Conservation (phyloP, 1,140 invertebrate species). For the Drosophila cardini region DNA sequence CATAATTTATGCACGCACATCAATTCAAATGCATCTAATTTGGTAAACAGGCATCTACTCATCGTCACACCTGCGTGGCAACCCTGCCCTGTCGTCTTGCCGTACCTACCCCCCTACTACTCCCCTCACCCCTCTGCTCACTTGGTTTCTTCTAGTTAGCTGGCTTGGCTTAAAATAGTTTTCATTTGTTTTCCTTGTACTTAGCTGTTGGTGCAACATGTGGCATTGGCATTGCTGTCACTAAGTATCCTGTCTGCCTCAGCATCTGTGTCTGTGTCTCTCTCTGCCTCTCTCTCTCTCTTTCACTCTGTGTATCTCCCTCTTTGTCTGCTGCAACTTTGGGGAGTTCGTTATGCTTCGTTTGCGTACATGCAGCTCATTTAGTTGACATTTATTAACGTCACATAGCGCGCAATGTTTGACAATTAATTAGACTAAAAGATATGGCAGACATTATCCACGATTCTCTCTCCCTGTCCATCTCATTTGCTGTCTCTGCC, state of each 20-base stretch:
- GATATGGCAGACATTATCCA: conserved; percentile 53
- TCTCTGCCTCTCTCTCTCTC: neutral
- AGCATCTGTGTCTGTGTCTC: conserved; percentile 41
- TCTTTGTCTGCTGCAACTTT: conserved; percentile 15
- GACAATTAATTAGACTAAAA: conserved; percentile 76
- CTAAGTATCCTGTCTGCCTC: conserved; percentile 72
- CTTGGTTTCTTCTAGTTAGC: conserved; percentile 18
- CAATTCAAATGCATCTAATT: conserved; percentile 81
- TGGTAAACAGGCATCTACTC: conserved; percentile 68
- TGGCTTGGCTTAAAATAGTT: conserved; percentile 75
- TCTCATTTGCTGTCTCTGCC: neutral
- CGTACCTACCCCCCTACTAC: neutral
- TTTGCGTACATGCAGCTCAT: conserved; percentile 76
- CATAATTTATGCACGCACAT: conserved; percentile 82
- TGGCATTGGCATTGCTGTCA: conserved; percentile 73
- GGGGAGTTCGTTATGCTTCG: conserved; percentile 46
- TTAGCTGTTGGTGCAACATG: conserved; percentile 65
- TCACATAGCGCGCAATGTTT: conserved; percentile 80
- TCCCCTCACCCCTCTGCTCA: neutral
- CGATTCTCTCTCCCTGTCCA: conserved; percentile 10
- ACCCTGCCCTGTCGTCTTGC: neutral
- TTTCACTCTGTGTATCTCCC: neutral
- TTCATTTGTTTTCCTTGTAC: conserved; percentile 71
- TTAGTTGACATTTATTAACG: conserved; percentile 83
- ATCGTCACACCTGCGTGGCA: conserved; percentile 56